phyloP scores from a whole-genome alignment of 2,113 vertebrate genomes.

The Triplophysa dalaica region DNA sequence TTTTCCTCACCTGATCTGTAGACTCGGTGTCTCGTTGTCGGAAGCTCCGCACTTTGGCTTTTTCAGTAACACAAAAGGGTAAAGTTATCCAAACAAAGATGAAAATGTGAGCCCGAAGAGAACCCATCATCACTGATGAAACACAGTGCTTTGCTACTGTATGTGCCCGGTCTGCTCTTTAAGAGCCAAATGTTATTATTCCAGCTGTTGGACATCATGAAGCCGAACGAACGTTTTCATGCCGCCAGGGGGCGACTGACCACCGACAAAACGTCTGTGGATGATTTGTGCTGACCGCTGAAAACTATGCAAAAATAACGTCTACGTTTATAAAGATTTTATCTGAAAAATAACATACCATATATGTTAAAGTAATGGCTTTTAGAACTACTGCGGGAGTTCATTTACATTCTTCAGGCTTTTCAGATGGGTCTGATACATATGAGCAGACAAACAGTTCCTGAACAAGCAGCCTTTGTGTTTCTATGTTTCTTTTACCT shows the following conservation, averaged over 20 bases:
- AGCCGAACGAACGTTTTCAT: background rate
- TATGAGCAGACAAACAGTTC: background rate
- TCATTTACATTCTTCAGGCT: too few relatives aligned
- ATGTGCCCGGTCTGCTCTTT: background rate
- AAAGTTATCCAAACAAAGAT: slow-evolving; percentile 31
- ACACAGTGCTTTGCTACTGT: background rate
- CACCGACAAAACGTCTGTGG: background rate
- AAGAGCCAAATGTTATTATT: background rate
- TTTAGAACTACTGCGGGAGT: background rate
- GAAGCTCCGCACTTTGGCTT: background rate
- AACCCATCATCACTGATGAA: background rate
- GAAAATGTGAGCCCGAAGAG: background rate
- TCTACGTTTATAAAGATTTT: too few relatives aligned
- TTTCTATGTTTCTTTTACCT: slow-evolving; percentile 21
- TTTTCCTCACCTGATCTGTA: slow-evolving; percentile 18
- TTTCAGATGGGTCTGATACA: background rate
- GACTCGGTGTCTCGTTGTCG: slow-evolving; percentile 31
- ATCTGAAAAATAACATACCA: too few relatives aligned
- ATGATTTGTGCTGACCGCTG: background rate
- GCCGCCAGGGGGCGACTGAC: background rate
- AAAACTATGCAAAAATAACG: background rate
- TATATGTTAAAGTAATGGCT: background rate
- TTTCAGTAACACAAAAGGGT: slow-evolving; percentile 20
- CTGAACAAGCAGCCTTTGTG: slow-evolving; percentile 14
- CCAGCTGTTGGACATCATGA: background rate